Base-by-base conservation (phyloP, 2,888 invertebrate genomes). In the Agrotis ipsilon region DNA sequence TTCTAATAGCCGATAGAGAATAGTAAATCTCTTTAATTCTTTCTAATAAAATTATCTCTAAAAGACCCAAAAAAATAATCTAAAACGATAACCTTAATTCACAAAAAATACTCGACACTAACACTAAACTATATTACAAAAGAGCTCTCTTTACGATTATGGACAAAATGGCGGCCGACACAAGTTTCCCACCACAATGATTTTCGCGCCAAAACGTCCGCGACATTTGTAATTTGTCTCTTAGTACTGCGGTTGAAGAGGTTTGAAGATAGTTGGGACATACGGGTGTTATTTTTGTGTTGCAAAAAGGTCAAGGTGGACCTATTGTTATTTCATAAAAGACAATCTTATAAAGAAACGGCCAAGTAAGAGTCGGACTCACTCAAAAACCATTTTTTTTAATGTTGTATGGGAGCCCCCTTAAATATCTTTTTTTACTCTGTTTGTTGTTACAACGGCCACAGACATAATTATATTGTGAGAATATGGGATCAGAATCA, bases 151-250 rank as follows among this genome's bases (percentile, higher is more conserved):
- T 60, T 48, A 68, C 24, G 61, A 51, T 61, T 48, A 61, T 63
- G 51, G 64, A 70, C 14, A 55, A 55, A 76, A 75, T 64, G 66
- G 71, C 64, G 16, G 49, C 69, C 9, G 63, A 71, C 48, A 61
- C 70, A 78, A 46, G 39, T 82, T 79, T 77, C 62, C 81, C 73
- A 70, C 65, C 75, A 68, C 81, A 75, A 68, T 61, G 24, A 51
- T n/a, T 57, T 75, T 84, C 78, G 73, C 85, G 79, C 80, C 84
- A 82, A 86, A 86, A 78, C 84, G 71, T 82, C 76, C 83, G 80
- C 84, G 88, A 88, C 88, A 88, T 85, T 78, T 83, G 82, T 87
- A 85, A 89, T 91, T 90, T 87, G 88, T 89, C 84, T 86, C 76
- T 58, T 16, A 49, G 61, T 43, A 66, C 66, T n/a, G 58, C 61